Evolutionary conservation across 2,113 vertebrate genomes (phyloP).

Genomic region (Microtus richardsoni): DNA sequence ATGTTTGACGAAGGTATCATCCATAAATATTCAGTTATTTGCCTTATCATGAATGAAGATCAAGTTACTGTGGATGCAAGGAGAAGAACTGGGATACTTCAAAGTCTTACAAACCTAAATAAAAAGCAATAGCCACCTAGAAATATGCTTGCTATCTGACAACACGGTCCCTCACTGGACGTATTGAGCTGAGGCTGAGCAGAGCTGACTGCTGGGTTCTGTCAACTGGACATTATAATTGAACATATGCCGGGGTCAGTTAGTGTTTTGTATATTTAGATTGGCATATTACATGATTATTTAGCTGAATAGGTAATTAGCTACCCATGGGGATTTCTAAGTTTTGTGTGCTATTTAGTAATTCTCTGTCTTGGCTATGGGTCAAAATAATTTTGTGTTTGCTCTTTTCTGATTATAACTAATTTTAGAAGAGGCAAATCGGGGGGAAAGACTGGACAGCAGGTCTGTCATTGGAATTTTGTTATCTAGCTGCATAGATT

Average conservation of each 20-base stretch:
- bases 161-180: background rate
- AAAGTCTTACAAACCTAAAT: background rate
- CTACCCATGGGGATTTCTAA: background rate
- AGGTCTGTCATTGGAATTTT: background rate
- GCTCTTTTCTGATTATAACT: background rate
- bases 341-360: background rate
- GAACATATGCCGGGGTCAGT: conserved; percentile 23
- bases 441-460: no score
- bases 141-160: background rate
- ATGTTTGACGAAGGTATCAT: background rate
- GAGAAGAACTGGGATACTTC: background rate
- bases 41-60: no score
- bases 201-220: conserved; percentile 18
- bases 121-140: background rate
- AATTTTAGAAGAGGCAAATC: background rate
- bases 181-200: background rate
- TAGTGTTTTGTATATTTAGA: conserved; percentile 14
- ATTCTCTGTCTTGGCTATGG: background rate
- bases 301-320: background rate
- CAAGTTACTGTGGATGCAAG: background rate
- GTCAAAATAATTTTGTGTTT: background rate
- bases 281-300: background rate
- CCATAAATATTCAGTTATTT: background rate
- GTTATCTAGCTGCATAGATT: background rate
- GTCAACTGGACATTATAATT: conserved; percentile 25